Evolutionary conservation across 2,113 vertebrate genomes (phyloP).

Genomic region (Octodon degus): DNA sequence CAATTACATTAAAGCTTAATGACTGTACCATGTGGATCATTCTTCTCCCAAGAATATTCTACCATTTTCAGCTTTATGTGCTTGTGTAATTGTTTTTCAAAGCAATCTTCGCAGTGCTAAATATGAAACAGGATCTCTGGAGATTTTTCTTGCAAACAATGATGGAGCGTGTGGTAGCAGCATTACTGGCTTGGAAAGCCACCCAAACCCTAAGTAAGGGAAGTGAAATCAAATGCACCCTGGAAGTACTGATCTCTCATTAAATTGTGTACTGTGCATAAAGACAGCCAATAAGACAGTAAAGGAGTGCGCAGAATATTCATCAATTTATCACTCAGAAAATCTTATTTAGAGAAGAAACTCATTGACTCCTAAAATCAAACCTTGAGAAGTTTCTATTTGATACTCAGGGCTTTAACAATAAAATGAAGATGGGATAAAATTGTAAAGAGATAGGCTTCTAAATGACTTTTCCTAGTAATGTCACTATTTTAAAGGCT

Average conservation of each 20-base stretch:
- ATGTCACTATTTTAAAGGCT: neutral
- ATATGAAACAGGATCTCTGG: neutral
- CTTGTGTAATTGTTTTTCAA: neutral
- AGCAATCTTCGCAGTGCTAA: neutral
- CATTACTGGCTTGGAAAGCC: neutral
- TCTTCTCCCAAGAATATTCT: neutral
- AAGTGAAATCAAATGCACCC: neutral
- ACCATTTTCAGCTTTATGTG: neutral
- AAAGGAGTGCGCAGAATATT: neutral
- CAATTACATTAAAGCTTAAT: neutral
- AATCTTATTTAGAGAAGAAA: conserved; percentile 36
- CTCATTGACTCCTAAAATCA: neutral
- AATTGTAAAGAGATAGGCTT: neutral
- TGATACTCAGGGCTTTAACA: neutral
- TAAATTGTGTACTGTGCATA: conserved; percentile 29
- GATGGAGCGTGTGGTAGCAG: neutral
- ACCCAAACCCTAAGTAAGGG: neutral
- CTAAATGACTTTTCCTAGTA: neutral
- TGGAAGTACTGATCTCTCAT: conserved; percentile 20
- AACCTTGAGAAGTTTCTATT: neutral
- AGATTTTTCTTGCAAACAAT: neutral
- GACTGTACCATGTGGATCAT: neutral
- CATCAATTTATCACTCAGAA: conserved; percentile 28
- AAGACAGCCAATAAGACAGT: neutral
- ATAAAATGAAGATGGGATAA: neutral